These are phyloP conservation scores for Oreotrochilus melanogaster DNA, from an alignment of 2,113 vertebrate species.

Conservation along the genomic window DNA sequence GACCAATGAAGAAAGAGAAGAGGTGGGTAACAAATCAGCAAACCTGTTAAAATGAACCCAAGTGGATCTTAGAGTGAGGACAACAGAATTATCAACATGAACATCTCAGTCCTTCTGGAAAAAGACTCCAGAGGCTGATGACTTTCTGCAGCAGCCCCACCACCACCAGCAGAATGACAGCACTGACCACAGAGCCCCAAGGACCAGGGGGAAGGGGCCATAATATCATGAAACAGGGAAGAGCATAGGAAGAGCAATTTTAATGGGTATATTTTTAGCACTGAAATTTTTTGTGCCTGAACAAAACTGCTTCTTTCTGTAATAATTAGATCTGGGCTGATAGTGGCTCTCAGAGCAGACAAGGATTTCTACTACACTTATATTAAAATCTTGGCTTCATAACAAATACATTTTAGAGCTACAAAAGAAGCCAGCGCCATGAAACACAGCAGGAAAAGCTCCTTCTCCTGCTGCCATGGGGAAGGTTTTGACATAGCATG, in stretches of 20 bases:
- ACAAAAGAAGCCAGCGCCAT: neutral
- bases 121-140: neutral
- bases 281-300: neutral
- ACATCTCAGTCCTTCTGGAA: neutral
- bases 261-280: neutral
- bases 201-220: neutral
- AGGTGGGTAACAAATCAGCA: neutral
- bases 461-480: neutral
- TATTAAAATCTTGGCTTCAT: neutral
- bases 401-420: neutral
- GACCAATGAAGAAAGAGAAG: neutral
- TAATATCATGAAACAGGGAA: neutral
- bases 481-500: neutral
- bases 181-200: fast-evolving
- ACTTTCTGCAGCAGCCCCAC: neutral
- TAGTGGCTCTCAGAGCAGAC: neutral
- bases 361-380: neutral
- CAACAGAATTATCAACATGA: neutral
- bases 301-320: neutral
- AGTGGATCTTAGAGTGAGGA: neutral
- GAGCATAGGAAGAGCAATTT: neutral
- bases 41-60: neutral
- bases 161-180: neutral
- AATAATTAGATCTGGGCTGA: neutral
- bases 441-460: neutral